Evolutionary conservation across 2,888 invertebrate species (phyloP).

Genomic region (Cephalotes varians): DNA sequence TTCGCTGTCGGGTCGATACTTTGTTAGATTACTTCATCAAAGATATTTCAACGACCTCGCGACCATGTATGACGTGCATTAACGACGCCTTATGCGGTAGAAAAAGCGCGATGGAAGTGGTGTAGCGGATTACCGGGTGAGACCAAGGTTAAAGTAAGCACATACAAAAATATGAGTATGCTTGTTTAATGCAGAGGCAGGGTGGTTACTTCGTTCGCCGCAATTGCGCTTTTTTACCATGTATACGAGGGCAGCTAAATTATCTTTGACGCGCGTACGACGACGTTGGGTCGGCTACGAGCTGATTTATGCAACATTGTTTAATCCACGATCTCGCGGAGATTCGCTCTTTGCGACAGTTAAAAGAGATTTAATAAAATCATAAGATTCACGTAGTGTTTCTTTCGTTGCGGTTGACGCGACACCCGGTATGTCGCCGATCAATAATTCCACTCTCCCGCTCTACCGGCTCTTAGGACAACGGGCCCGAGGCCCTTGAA

Average conservation of each 20-base stretch:
- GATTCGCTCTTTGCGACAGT: not conserved
- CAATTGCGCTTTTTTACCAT: slow-evolving; percentile 25
- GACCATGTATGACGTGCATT: slow-evolving; percentile 26
- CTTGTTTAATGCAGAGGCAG: slow-evolving; percentile 33
- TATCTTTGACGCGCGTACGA: slow-evolving; percentile 36
- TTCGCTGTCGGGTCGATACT: slow-evolving; percentile 25
- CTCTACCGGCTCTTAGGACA: slow-evolving; percentile 53
- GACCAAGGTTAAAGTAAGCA: slow-evolving; percentile 36
- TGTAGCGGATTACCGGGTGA: slow-evolving; percentile 23
- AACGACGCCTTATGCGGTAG: slow-evolving; percentile 8
- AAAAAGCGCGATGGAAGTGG: slow-evolving; percentile 24
- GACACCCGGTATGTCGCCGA: slow-evolving; percentile 50
- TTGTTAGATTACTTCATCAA: slow-evolving; percentile 51
- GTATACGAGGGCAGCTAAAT: slow-evolving; percentile 14
- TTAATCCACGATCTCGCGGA: slow-evolving; percentile 14
- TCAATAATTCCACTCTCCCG: slow-evolving; percentile 63
- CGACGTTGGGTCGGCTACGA: not conserved
- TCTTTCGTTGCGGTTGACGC: not conserved
- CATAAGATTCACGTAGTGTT: not conserved
- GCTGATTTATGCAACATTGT: slow-evolving; percentile 25
- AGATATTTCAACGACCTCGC: slow-evolving; percentile 18
- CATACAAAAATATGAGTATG: slow-evolving; percentile 41
- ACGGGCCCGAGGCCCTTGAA: slow-evolving; percentile 49
- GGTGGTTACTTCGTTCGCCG: slow-evolving; percentile 27
- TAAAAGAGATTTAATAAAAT: slow-evolving; percentile 12